Evolutionary conservation across 1,140 invertebrate genomes (phyloP).

Genomic region (Aphelinus certus): DNA sequence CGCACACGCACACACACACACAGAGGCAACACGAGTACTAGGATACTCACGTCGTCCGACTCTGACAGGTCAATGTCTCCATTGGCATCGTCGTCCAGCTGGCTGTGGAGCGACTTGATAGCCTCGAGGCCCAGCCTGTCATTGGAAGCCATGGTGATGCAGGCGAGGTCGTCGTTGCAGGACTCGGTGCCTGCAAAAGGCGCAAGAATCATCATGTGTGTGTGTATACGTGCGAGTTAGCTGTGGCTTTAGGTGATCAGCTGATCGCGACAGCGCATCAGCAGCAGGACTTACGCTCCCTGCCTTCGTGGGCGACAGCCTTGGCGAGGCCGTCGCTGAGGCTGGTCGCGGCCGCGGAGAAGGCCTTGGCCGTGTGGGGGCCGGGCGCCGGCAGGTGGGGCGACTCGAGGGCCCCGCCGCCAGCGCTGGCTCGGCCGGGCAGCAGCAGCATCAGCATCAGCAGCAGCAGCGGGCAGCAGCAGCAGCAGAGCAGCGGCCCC

Average conservation of each 20-base stretch:
- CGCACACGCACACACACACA: not conserved
- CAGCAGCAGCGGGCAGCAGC: slow-evolving; percentile 38
- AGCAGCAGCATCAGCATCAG: not conserved
- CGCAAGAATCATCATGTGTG: slow-evolving; percentile 32
- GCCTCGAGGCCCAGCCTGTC: slow-evolving; percentile 89
- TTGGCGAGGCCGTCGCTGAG: slow-evolving; percentile 61
- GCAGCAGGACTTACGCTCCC: slow-evolving; percentile 45
- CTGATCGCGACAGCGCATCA: no score
- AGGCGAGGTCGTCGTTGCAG: slow-evolving; percentile 77
- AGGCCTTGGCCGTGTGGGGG: slow-evolving; percentile 7
- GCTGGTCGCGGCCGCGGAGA: slow-evolving; percentile 37
- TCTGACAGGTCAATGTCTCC: slow-evolving; percentile 93
- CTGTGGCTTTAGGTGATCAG: no score
- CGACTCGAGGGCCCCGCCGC: slow-evolving; percentile 29
- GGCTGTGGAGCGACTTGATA: slow-evolving; percentile 85
- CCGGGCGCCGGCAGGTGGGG: not conserved
- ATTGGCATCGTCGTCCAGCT: slow-evolving; percentile 94
- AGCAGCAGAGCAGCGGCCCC: slow-evolving; percentile 53
- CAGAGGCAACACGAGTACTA: not conserved
- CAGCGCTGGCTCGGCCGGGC: slow-evolving; percentile 4
- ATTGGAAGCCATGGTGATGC: slow-evolving; percentile 75
- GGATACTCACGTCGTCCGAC: slow-evolving; percentile 87
- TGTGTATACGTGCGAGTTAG: not conserved
- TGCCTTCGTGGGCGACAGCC: slow-evolving; percentile 59
- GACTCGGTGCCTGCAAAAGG: slow-evolving; percentile 58